Evolutionary conservation across 2,113 vertebrate species (phyloP), one percentile per base, ranked within the genome.

Genomic region (Amazona vittata): DNA sequence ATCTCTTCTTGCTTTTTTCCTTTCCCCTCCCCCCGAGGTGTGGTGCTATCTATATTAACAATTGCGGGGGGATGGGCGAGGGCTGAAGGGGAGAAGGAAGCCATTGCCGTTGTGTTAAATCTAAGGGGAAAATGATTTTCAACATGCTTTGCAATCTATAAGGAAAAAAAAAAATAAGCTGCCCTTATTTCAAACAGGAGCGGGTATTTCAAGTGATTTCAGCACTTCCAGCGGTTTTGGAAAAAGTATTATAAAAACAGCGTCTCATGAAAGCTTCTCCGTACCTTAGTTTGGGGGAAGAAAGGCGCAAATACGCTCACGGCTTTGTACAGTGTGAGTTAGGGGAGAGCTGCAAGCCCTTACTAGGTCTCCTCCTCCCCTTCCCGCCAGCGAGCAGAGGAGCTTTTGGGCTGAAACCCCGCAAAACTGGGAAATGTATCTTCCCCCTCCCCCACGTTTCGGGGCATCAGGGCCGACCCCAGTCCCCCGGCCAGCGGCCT

Each of bases 31-130:
- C 81, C 63, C 77, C 7, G 6, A 84, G 94, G 80, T 44, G 77
- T 43, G 77, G 65, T 78, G 93, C 89, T 96, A 86, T 92, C 85
- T 68, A 73, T 88, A 95, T 82, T 83, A 91, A 86, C 89, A 65
- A 78, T 70, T 76, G 89, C 6, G 19, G 94, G 86, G 91, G 94
- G 90, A 92, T 93, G 93, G 90, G 88, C 43, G 1, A 79, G 16
- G 68, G 67, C 63, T 59, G 73, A n/a, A 74, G 70, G 44, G 47
- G 47, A 73, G 35, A 50, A 83, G 77, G 91, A 82, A 90, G 83
- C 70, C 80, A 77, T 90, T 49, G 71, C 80, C 35, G 22, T 7
- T 12, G 12, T 18, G 12, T 44, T 84, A 68, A 62, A 71, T 26
- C 12, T 21, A n/a, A 78, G 41, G 28, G 22, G 14, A 26, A 92